A percentile compares a stretch with the other conserved stretches of the same genome.
phyloP scores from a whole-genome alignment of 2,797 vertebrate genomes.

The Spinus olivaceus region DNA sequence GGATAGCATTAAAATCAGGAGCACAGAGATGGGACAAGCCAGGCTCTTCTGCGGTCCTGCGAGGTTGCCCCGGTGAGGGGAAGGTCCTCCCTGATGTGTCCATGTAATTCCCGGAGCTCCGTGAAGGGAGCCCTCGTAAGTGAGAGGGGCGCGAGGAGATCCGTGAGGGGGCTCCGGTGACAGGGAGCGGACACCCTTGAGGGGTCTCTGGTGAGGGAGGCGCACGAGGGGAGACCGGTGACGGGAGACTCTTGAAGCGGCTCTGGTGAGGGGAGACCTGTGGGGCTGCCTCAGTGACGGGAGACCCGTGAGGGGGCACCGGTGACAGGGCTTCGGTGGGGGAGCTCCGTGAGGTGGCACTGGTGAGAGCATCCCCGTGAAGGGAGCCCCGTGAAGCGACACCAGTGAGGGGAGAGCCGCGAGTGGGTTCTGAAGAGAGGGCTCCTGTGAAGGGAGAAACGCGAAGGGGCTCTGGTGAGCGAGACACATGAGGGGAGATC shows the following conservation, averaged over 20 bases:
- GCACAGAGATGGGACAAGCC: background rate
- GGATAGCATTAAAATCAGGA: background rate
- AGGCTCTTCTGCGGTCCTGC: fast-evolving
- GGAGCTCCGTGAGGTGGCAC: background rate
- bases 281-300: background rate
- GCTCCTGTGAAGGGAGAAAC: background rate
- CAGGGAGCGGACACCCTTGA: background rate
- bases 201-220: background rate
- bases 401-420: background rate
- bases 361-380: background rate
- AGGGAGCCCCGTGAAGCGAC: background rate
- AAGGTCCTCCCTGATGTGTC: background rate
- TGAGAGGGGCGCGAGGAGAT: background rate
- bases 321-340: too few species aligned
- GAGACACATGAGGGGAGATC: background rate
- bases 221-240: background rate
- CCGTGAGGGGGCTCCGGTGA: background rate
- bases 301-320: background rate
- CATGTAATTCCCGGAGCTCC: background rate
- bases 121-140: background rate
- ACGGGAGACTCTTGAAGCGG: background rate
- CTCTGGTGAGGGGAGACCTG: background rate
- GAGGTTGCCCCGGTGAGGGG: background rate
- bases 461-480: background rate
- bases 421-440: background rate